Conservation (phyloP, 2,888 invertebrate genomes). For the Agonopterix alstromeriana region DNA sequence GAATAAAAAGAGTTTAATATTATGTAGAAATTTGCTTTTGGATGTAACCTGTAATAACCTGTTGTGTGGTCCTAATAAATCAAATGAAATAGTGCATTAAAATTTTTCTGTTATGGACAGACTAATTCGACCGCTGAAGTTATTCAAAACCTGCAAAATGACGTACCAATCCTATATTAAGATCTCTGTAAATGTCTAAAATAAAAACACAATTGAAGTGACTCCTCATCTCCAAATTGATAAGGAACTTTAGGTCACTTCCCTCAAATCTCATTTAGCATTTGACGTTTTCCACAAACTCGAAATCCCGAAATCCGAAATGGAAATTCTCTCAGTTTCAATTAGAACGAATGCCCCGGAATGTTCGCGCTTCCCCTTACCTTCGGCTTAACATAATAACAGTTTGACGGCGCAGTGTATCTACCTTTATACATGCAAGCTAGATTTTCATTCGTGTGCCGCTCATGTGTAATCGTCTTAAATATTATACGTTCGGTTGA, state of each 20-base stretch:
- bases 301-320: constrained; percentile 19
- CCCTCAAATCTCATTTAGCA: constrained; percentile 7
- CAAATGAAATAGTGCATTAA: too few species aligned
- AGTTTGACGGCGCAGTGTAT: constrained; percentile 26
- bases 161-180: too few species aligned
- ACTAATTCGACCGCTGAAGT: too few species aligned
- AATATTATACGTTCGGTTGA: constrained; percentile 5
- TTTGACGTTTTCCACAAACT: constrained; percentile 14
- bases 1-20: too few species aligned
- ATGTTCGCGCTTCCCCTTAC: constrained; percentile 15
- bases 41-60: too few species aligned
- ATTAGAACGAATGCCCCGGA: constrained; percentile 34
- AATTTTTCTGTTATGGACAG: too few species aligned
- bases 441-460: constrained; percentile 15
- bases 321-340: constrained; percentile 32
- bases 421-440: constrained; percentile 15
- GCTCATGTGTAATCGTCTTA: constrained; percentile 17
- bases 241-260: neutral
- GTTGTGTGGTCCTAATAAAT: too few species aligned
- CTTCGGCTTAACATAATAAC: constrained; percentile 32
- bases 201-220: neutral
- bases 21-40: too few species aligned
- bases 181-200: too few species aligned
- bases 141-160: too few species aligned
- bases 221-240: neutral